Evolutionary conservation across 2,797 vertebrate genomes (phyloP).

Genomic region (Pseudotriccus pelzelni): DNA sequence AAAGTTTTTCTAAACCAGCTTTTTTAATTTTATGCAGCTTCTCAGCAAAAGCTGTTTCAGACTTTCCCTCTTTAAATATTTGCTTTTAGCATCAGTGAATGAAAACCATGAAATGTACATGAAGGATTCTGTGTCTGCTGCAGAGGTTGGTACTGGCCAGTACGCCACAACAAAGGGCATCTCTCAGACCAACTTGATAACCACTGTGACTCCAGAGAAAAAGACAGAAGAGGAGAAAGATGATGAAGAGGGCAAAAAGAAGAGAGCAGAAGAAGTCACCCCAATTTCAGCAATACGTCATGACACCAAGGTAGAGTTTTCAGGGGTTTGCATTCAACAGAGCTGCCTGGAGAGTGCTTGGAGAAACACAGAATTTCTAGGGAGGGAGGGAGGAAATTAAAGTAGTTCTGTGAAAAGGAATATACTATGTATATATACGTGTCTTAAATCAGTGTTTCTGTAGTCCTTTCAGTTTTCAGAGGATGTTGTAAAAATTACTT

Average conservation of each 20-base stretch:
- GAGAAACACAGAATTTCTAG: not conserved
- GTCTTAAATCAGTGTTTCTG: not conserved
- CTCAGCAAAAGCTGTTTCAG: constrained; percentile 71
- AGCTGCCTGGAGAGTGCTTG: not conserved
- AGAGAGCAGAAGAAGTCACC: constrained; percentile 73
- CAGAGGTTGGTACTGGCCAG: constrained; percentile 93
- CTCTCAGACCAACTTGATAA: constrained; percentile 90
- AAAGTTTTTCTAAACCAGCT: constrained; percentile 39
- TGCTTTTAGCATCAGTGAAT: constrained; percentile 89
- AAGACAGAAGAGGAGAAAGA: constrained; percentile 89
- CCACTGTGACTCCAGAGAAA: constrained; percentile 92
- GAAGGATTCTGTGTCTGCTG: constrained; percentile 87
- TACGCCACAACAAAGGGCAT: constrained; percentile 88
- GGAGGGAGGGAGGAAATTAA: not conserved
- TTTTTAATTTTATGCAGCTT: constrained; percentile 59
- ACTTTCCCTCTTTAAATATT: constrained; percentile 77
- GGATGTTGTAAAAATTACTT: not conserved
- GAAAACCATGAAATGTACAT: constrained; percentile 93
- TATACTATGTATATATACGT: rapidly evolving
- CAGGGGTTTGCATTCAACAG: not conserved
- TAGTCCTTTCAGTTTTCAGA: not conserved
- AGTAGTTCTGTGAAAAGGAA: not conserved
- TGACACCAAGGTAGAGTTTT: constrained; percentile 89
- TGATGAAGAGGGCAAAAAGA: constrained; percentile 80
- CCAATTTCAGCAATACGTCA: constrained; percentile 77